A percentile compares a stretch with the other conserved stretches of the same genome.
Evolutionary conservation across 2,797 vertebrate genomes (phyloP).

Genomic region (Takifugu ocellatus): DNA sequence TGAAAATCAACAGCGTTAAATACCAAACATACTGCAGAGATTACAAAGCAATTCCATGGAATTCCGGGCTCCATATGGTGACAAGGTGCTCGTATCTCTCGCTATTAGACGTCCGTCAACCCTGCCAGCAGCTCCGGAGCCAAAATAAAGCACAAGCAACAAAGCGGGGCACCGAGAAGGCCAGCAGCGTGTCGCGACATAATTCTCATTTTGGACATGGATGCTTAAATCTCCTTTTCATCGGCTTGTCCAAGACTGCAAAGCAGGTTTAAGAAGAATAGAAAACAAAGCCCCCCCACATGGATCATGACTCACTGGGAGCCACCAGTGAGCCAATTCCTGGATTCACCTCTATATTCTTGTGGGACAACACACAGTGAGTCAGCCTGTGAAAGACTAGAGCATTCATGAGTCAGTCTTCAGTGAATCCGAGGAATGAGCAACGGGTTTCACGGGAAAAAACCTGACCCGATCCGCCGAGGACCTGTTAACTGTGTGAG

Average conservation of each 20-base stretch:
- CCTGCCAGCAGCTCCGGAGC: constrained; percentile 45
- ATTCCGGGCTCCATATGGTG: constrained; percentile 65
- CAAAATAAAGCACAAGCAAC: constrained; percentile 46
- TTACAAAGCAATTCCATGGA: constrained; percentile 59
- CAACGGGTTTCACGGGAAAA: constrained; percentile 49
- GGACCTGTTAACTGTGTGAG: constrained; percentile 39
- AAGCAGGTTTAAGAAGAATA: constrained; percentile 7
- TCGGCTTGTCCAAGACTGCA: constrained; percentile 6
- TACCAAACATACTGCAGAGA: constrained; percentile 69
- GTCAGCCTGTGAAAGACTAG: constrained; percentile 44
- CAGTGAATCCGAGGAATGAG: constrained; percentile 34
- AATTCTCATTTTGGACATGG: constrained; percentile 22
- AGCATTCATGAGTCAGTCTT: constrained; percentile 33
- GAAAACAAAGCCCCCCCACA: constrained; percentile 10
- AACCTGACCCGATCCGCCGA: constrained; percentile 10
- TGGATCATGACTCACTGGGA: constrained; percentile 56
- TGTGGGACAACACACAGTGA: constrained; percentile 45
- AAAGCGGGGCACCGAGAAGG: constrained; percentile 16
- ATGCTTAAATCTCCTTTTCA: constrained; percentile 25
- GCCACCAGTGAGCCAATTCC: constrained; percentile 36
- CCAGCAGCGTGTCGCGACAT: constrained; percentile 14
- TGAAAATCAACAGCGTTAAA: constrained; percentile 57
- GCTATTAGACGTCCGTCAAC: constrained; percentile 37
- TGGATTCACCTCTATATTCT: constrained; percentile 34
- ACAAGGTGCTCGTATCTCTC: constrained; percentile 61